phyloP scores from a whole-genome alignment of 2,888 invertebrate genomes.

The Noctua janthina region DNA sequence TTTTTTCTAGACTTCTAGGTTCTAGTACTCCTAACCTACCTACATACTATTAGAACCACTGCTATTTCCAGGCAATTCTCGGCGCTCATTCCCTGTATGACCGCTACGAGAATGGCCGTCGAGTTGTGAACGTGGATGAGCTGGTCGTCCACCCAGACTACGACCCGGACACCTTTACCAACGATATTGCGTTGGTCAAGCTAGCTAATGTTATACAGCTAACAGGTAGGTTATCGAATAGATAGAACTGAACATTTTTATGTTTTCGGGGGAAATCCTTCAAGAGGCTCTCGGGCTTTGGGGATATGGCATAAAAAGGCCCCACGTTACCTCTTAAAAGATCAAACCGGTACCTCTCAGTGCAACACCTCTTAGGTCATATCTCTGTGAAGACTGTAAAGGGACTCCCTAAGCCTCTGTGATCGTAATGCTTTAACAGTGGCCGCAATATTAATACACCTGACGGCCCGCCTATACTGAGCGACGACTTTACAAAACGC shows the following conservation, averaged over 20 bases:
- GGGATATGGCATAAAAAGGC: no score
- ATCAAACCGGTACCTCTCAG: no score
- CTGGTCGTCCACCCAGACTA: conserved; percentile 82
- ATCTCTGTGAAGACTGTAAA: no score
- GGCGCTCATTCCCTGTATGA: conserved; percentile 87
- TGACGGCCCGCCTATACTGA: no score
- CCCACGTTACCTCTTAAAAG: no score
- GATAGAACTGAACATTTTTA: background rate
- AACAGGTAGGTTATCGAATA: conserved; percentile 73
- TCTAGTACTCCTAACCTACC: background rate
- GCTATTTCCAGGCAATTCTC: conserved; percentile 79
- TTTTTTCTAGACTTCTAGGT: background rate
- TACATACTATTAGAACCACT: background rate
- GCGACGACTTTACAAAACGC: no score
- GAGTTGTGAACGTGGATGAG: conserved; percentile 82
- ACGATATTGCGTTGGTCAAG: conserved; percentile 82
- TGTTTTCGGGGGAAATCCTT: background rate
- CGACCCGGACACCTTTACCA: conserved; percentile 76
- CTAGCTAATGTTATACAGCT: conserved; percentile 82
- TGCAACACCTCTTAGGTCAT: no score
- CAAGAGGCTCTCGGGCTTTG: no score
- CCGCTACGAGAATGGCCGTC: conserved; percentile 86
- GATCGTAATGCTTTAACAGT: no score
- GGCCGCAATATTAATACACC: no score
- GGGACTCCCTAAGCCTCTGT: no score